These are phyloP conservation scores for Ceyx margarethae DNA, from an alignment of 2,113 vertebrate genomes.

Conservation along the genomic window DNA sequence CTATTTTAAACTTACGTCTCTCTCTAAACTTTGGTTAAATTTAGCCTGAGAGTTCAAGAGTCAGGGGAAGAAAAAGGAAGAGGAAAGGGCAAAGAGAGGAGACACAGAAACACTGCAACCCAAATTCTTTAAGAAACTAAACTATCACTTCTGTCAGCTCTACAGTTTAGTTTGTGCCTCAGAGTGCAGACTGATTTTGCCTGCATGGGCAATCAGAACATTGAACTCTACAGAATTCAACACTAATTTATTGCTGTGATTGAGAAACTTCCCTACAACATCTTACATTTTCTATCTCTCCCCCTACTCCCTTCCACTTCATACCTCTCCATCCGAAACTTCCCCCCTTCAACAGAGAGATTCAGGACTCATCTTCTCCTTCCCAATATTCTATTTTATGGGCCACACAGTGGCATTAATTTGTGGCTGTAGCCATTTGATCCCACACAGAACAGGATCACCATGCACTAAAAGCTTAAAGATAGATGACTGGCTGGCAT, in stretches of 20 bases:
- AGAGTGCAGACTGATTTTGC: neutral
- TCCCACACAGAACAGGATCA: neutral
- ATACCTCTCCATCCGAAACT: neutral
- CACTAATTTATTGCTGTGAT: neutral
- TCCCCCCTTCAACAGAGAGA: neutral
- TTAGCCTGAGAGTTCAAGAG: neutral
- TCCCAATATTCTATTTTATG: neutral
- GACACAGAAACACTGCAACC: neutral
- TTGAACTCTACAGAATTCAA: neutral
- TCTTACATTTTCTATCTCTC: neutral
- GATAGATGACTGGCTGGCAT: neutral
- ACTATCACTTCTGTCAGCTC: neutral
- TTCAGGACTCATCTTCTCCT: neutral
- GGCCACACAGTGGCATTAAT: neutral
- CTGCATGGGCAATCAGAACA: neutral
- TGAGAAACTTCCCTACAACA: neutral
- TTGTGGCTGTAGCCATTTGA: accelerated
- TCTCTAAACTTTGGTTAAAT: neutral
- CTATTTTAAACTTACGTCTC: neutral
- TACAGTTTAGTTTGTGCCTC: neutral
- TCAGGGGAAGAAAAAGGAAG: neutral
- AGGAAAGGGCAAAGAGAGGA: neutral
- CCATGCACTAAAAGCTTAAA: neutral
- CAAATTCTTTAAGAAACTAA: neutral
- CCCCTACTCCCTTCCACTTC: neutral